Percentiles rank a stretch among this genome's conserved stretches.
These are phyloP conservation scores for Callipepla californica DNA, from an alignment of 2,113 vertebrate genomes.

Conservation along the genomic window DNA sequence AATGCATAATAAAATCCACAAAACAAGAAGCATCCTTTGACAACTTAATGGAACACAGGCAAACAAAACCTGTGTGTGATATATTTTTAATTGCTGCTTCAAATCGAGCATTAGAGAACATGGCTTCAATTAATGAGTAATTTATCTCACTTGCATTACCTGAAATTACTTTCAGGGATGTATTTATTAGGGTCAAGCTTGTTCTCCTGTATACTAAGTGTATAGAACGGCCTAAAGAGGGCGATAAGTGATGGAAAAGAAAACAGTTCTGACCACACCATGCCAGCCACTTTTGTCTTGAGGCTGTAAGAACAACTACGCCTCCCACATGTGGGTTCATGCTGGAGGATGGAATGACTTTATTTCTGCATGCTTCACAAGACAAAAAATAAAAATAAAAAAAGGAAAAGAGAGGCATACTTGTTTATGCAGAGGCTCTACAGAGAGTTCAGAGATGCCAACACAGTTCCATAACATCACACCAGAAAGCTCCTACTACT, in stretches of 20 bases:
- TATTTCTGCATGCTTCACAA: neutral
- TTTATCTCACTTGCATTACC: neutral
- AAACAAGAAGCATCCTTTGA: conserved; percentile 6
- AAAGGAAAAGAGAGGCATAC: neutral
- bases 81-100: conserved; percentile 29
- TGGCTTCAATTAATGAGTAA: neutral
- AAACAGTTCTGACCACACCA: neutral
- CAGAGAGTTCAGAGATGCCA: neutral
- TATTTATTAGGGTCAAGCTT: neutral
- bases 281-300: neutral
- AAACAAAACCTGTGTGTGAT: neutral
- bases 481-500: neutral
- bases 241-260: neutral
- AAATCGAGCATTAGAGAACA: neutral
- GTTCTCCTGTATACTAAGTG: neutral
- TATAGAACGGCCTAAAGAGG: neutral
- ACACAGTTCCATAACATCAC: neutral
- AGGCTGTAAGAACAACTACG: neutral
- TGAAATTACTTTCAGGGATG: neutral
- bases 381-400: neutral
- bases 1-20: neutral
- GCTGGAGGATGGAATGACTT: neutral
- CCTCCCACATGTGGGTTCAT: neutral
- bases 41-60: conserved; percentile 6
- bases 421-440: neutral